These are phyloP conservation scores for Caenorhabditis angaria DNA, from an alignment of 2,888 invertebrate species.

Conservation along the genomic window DNA sequence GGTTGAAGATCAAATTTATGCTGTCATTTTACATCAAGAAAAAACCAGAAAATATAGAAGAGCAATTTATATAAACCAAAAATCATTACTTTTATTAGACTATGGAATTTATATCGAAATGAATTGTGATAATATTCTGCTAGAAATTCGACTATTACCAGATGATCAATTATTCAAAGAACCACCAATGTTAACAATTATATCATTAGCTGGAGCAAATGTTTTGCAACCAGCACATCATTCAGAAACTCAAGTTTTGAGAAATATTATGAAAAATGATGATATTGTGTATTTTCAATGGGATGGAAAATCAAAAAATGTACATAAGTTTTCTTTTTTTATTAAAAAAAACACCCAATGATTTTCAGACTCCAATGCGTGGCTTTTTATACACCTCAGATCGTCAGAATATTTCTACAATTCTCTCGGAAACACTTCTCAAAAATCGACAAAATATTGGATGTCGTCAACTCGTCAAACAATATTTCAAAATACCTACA, in stretches of 20 bases:
- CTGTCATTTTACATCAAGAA: background rate
- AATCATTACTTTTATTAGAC: background rate
- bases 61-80: background rate
- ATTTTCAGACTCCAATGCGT: slow-evolving; percentile 18
- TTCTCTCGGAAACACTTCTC: background rate
- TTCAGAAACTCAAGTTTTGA: slow-evolving; percentile 31
- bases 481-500: slow-evolving; percentile 17
- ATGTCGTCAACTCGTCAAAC: background rate
- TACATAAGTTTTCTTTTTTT: slow-evolving; percentile 4
- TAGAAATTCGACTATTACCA: background rate
- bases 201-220: slow-evolving; percentile 7
- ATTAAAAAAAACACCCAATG: background rate
- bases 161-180: background rate
- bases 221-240: slow-evolving; percentile 14
- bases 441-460: slow-evolving; percentile 11
- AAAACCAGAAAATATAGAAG: background rate
- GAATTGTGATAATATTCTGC: background rate
- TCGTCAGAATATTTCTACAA: background rate
- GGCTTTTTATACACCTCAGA: slow-evolving; percentile 7
- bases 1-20: background rate
- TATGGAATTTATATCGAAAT: slow-evolving; percentile 4
- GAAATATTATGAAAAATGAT: slow-evolving; percentile 13
- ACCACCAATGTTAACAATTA: slow-evolving; percentile 3
- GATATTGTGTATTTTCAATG: slow-evolving; percentile 23
- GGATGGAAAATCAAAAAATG: slow-evolving; percentile 36